Conservation (phyloP, 92 coral and sea anemone species). For the Paragorgia papillata region DNA sequence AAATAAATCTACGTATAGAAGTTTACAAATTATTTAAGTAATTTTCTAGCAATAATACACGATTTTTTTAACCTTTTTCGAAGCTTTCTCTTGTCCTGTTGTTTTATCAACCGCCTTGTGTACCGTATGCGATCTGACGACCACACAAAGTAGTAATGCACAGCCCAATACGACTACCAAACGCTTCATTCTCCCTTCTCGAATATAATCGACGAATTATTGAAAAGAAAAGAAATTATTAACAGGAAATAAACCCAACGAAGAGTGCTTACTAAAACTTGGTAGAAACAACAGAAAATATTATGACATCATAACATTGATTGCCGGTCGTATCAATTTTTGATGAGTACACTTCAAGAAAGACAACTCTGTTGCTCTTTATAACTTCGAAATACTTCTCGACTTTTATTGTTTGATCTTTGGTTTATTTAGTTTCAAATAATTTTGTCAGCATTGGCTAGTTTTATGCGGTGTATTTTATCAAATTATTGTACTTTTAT, state of each 20-base stretch:
- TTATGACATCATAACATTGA: constrained; percentile 15
- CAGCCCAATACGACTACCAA: constrained; percentile 13
- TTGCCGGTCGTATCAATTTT: constrained; percentile 11
- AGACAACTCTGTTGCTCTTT: background rate
- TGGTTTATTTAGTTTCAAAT: no score
- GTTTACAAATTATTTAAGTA: no score
- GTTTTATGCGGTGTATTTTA: background rate
- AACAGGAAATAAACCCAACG: constrained; percentile 3
- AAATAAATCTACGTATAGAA: no score
- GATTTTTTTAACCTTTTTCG: constrained; percentile 19
- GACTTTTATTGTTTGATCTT: no score
- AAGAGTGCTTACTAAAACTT: background rate
- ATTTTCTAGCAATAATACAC: background rate
- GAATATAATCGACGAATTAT: background rate
- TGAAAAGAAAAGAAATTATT: background rate
- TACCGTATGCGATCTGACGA: background rate
- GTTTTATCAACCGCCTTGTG: background rate
- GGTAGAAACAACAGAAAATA: background rate
- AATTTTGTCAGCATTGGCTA: no score
- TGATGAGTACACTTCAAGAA: background rate
- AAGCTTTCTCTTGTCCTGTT: constrained; percentile 19
- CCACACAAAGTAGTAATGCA: background rate
- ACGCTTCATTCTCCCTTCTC: constrained; percentile 18
- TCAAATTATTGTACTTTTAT: background rate
- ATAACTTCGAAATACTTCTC: no score